These are phyloP conservation scores for Arctopsyche grandis DNA, from an alignment of 1,140 invertebrate species.

Conservation along the genomic window DNA sequence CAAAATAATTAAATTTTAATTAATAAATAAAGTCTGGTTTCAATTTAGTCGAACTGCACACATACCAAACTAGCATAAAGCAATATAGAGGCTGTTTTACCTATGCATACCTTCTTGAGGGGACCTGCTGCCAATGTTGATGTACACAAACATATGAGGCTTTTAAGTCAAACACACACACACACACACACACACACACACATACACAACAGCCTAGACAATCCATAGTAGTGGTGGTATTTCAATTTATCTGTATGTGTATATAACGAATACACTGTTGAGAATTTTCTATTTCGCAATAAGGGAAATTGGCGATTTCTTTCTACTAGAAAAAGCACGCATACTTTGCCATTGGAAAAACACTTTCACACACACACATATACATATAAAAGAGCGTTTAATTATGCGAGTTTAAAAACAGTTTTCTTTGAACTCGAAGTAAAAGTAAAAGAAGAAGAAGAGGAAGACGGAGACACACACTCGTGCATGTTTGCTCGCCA, in stretches of 20 bases:
- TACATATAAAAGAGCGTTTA: neutral
- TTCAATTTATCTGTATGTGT: slow-evolving; percentile 35
- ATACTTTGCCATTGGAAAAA: too few relatives aligned
- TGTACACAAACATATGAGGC: slow-evolving; percentile 48
- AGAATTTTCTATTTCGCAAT: slow-evolving; percentile 38
- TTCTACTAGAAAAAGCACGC: neutral
- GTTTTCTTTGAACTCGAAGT: neutral
- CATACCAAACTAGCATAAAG: slow-evolving; percentile 46
- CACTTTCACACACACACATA: too few relatives aligned
- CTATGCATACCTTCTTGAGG: slow-evolving; percentile 39
- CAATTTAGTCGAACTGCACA: slow-evolving; percentile 24
- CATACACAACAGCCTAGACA: neutral
- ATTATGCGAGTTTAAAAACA: neutral
- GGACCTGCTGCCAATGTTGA: slow-evolving; percentile 46
- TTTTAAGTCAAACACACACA: slow-evolving; percentile 48
- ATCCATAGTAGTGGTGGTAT: slow-evolving; percentile 9
- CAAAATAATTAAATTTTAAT: too few relatives aligned
- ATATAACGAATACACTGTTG: slow-evolving; percentile 38
- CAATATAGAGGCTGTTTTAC: slow-evolving; percentile 48
- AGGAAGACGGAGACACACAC: neutral
- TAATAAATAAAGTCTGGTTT: neutral
- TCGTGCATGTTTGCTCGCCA: slow-evolving; percentile 38
- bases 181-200: slow-evolving; percentile 18
- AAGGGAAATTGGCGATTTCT: slow-evolving; percentile 40
- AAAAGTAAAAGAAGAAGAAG: too few relatives aligned